These are phyloP conservation scores for Dicycla oo DNA, from an alignment of 2,888 invertebrate species.

Conservation along the genomic window DNA sequence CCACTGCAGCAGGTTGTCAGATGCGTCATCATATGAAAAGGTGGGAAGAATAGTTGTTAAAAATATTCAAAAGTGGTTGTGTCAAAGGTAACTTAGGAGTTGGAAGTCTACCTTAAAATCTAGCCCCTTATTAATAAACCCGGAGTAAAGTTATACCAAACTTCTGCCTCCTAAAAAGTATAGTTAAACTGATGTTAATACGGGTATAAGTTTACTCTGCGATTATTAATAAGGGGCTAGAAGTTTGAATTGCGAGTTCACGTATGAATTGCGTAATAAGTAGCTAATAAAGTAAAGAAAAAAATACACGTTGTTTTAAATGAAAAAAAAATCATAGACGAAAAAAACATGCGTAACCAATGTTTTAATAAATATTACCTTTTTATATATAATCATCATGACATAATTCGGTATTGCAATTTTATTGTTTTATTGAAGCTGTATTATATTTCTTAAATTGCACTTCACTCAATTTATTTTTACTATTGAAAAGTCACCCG, in stretches of 20 bases:
- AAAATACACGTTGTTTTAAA: background rate
- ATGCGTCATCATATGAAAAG: conserved; percentile 22
- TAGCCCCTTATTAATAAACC: background rate
- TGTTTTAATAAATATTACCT: conserved; percentile 25
- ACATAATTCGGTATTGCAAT: background rate
- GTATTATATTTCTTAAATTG: background rate
- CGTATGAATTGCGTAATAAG: no score
- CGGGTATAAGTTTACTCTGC: background rate
- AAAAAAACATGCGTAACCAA: conserved; percentile 4
- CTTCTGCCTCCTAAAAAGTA: background rate
- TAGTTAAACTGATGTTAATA: background rate
- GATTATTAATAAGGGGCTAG: no score
- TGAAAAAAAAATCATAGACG: background rate
- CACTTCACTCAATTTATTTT: conserved; percentile 39
- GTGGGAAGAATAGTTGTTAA: no score
- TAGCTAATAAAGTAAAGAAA: background rate
- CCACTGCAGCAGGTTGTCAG: conserved; percentile 35
- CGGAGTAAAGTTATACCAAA: background rate
- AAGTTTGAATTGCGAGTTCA: no score
- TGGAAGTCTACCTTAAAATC: background rate
- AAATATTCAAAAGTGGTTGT: no score
- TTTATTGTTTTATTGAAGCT: background rate
- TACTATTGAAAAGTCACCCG: no score
- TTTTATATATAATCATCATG: conserved; percentile 31
- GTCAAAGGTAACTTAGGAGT: background rate